Conservation (phyloP, 1,140 invertebrate species). For the Cephus cinctus region DNA sequence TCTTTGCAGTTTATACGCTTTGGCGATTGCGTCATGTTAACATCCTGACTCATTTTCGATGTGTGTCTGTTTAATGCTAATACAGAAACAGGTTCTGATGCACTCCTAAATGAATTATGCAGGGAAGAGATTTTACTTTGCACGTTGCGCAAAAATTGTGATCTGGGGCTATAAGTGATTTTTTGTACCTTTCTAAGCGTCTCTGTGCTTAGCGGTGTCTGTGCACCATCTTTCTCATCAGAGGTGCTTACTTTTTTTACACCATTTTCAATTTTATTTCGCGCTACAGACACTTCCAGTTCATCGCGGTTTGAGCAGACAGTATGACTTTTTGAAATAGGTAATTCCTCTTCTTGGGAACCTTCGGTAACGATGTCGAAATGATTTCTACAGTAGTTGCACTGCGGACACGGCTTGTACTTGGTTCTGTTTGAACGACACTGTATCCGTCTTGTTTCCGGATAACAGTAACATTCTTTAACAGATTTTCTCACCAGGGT, state of each 20-base stretch:
- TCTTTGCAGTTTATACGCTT: background rate
- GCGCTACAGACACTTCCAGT: background rate
- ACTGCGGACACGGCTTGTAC: slow-evolving; percentile 16
- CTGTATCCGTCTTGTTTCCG: slow-evolving; percentile 19
- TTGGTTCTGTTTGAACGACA: slow-evolving; percentile 18
- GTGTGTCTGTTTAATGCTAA: background rate
- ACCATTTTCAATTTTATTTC: background rate
- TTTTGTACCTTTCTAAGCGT: slow-evolving; percentile 33
- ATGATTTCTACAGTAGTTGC: slow-evolving; percentile 22
- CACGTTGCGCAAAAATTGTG: slow-evolving; percentile 40
- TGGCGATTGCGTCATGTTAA: background rate
- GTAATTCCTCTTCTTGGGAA: background rate
- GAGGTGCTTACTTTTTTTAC: background rate
- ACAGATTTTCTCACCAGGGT: slow-evolving; percentile 28
- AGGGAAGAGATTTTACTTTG: slow-evolving; percentile 21
- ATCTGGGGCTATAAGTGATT: slow-evolving; percentile 40
- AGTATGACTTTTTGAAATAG: background rate
- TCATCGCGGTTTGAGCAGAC: background rate
- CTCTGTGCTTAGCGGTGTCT: slow-evolving; percentile 27
- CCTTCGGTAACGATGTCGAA: slow-evolving; percentile 5
- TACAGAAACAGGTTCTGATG: background rate
- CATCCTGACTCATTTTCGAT: background rate
- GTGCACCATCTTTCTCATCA: background rate
- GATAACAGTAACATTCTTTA: slow-evolving; percentile 42
- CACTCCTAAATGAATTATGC: too few relatives aligned